Base-by-base conservation (phyloP, 2,888 invertebrate species). In the Volucella bombylans region DNA sequence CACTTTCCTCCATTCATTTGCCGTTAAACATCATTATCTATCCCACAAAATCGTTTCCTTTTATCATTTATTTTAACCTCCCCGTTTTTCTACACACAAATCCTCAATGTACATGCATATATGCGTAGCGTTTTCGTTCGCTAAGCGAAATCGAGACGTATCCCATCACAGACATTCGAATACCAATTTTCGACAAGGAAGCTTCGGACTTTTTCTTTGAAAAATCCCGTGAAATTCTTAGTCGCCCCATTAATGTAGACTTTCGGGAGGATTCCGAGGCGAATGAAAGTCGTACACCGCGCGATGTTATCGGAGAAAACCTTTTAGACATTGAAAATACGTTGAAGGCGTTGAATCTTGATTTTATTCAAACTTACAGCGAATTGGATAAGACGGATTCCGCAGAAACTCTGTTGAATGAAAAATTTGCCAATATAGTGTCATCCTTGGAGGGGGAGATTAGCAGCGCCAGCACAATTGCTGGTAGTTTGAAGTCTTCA, bases 161-260 rank as follows among this genome's bases (percentile, higher is more conserved):
- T 23, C 91, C 92, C 65, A 90, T 90, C 77, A 88, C 90, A 57
- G 91, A 92, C 76, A 90, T 94, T 72, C 93, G 94, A 83, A 92
- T 95, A 59, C 95, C 95, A 1, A 91, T 95, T 14, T 95, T 95
- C 93, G 95, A 95, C 90, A 94, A 94, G 89, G 94, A 95, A n/a
- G 94, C 94, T 11, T 95, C 95, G 0, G 95, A 95, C 90, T 95
- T 95, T 89, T 95, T 94, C 89, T 95, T 95, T 88, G 95, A 95
- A 47, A 95, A 95, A 88, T 95, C 95, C 0, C 93, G 95, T 6
- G 95, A 95, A 89, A 91, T 95, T 12, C 91, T 95, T 2, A 94
- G 94, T 47, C 94, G 94, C 64, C 94, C 95, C 0, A 87, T 92
- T 59, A 90, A 89, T 54, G 87, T 91, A 41, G 90, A 91, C 79